These are phyloP conservation scores for Trichopria drosophilae DNA, from an alignment of 2,888 invertebrate species.

Conservation along the genomic window DNA sequence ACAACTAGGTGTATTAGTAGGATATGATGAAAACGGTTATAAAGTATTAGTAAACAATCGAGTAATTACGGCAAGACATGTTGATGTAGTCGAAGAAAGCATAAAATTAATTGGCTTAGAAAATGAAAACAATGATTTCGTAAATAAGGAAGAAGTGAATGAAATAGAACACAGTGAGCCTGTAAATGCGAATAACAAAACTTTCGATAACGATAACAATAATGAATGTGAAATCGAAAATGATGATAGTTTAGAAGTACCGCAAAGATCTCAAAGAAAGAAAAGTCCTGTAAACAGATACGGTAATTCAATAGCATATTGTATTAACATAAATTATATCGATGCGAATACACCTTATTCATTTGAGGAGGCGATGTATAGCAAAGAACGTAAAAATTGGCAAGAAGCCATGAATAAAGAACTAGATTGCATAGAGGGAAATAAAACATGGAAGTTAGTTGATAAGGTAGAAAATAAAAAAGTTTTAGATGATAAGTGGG, in stretches of 20 bases:
- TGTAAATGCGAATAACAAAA: too few relatives aligned
- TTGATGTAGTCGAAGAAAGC: constrained; percentile 18
- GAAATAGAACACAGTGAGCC: too few relatives aligned
- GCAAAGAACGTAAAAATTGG: constrained; percentile 8
- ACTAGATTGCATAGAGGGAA: constrained; percentile 17
- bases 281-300: constrained; percentile 5
- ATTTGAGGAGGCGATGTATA: constrained; percentile 20
- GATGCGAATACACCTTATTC: constrained; percentile 2
- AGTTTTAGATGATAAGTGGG: constrained; percentile 11
- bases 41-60: constrained; percentile 27
- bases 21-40: constrained; percentile 26
- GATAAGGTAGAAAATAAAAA: constrained; percentile 4
- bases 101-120: constrained; percentile 11
- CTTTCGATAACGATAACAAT: too few relatives aligned
- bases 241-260: too few relatives aligned
- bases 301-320: constrained; percentile 7
- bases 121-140: background rate
- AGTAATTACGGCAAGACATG: constrained; percentile 30
- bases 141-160: too few relatives aligned
- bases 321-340: constrained; percentile 6
- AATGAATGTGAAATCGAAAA: too few relatives aligned
- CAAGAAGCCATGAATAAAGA: constrained; percentile 17
- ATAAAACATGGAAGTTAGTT: constrained; percentile 17
- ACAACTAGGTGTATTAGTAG: too few relatives aligned
- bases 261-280: too few relatives aligned